Evolutionary conservation across 2,888 invertebrate genomes (phyloP).

Genomic region (Hanleya hanleyi): DNA sequence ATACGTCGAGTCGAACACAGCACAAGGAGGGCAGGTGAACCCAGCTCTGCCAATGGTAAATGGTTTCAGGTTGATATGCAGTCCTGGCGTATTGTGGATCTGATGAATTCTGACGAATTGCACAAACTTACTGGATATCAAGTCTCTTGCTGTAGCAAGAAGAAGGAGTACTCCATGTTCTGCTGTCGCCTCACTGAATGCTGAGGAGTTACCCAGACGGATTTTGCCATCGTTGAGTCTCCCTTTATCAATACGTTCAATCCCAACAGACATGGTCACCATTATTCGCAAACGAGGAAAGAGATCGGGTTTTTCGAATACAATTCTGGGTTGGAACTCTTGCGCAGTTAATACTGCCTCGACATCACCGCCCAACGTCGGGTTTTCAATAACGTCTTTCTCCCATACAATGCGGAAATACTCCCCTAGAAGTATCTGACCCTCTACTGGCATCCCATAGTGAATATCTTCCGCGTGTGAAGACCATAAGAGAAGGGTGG

Average conservation of each 20-base stretch:
- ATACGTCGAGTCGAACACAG: too few species aligned
- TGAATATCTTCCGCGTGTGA: neutral
- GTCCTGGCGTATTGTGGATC: too few species aligned
- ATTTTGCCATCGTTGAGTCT: neutral
- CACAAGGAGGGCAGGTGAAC: too few species aligned
- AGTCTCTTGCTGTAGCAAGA: constrained; percentile 11
- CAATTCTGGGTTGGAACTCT: too few species aligned
- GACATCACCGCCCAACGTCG: neutral
- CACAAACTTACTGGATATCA: constrained; percentile 12
- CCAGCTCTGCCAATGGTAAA: too few species aligned
- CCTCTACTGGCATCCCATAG: neutral
- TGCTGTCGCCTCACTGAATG: constrained; percentile 1
- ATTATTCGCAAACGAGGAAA: neutral
- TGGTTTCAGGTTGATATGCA: too few species aligned
- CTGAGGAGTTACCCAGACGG: neutral
- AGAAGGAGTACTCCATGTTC: constrained; percentile 6
- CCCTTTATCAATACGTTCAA: constrained; percentile 6
- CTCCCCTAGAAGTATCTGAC: neutral
- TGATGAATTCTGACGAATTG: too few species aligned
- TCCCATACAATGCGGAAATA: neutral
- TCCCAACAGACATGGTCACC: constrained; percentile 8
- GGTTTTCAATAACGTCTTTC: neutral
- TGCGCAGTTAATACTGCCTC: neutral
- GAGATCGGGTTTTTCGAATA: neutral
- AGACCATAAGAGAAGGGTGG: neutral